Conservation (phyloP, 2,888 invertebrate species). For the Liodrosophila aerea region DNA sequence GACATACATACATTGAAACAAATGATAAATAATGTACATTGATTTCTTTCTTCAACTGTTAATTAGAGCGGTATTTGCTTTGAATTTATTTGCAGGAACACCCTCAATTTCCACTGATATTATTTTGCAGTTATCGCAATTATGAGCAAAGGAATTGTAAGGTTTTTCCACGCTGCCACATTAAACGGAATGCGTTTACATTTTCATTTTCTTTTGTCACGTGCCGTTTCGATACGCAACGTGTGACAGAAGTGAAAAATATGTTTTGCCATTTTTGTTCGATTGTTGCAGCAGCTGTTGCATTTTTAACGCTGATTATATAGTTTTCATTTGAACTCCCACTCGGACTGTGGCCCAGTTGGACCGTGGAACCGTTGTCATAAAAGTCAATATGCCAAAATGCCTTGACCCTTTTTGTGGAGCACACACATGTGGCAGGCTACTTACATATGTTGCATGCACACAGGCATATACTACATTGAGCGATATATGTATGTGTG, state of each 20-base stretch:
- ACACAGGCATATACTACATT: background rate
- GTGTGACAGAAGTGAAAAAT: slow-evolving; percentile 45
- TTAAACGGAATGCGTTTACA: slow-evolving; percentile 12
- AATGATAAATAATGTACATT: no score
- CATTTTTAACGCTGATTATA: slow-evolving; percentile 70
- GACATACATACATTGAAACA: no score
- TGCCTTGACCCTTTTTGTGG: slow-evolving; percentile 66
- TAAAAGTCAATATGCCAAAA: slow-evolving; percentile 67
- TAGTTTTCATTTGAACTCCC: slow-evolving; percentile 47
- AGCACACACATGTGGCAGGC: slow-evolving; percentile 34
- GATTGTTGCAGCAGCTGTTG: slow-evolving; percentile 71
- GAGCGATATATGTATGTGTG: slow-evolving; percentile 24
- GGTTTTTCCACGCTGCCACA: background rate
- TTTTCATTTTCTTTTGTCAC: slow-evolving; percentile 13
- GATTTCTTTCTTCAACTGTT: no score
- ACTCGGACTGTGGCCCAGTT: slow-evolving; percentile 18
- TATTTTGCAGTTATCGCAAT: slow-evolving; percentile 2
- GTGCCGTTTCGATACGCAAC: slow-evolving; percentile 41
- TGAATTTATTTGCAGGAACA: no score
- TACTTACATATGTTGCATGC: slow-evolving; percentile 29
- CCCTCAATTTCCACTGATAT: background rate
- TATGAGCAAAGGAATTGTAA: slow-evolving; percentile 9
- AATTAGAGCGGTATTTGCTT: no score
- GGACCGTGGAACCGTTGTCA: slow-evolving; percentile 55
- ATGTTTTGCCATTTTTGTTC: slow-evolving; percentile 40